Evolutionary conservation across 2,888 invertebrate species (phyloP).

Genomic region (Tridacna gigas): DNA sequence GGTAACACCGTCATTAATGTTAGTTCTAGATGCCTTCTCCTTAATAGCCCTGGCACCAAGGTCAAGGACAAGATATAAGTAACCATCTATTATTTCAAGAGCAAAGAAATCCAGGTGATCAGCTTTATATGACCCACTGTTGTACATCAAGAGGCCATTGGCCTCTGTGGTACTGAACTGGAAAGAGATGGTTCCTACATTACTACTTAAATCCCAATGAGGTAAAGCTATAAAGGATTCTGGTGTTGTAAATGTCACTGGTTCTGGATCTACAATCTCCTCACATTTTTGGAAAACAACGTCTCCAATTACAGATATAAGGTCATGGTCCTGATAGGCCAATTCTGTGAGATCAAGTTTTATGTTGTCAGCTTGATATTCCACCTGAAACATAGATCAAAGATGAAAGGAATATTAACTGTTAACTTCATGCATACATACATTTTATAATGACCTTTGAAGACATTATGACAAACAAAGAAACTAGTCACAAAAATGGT

Average conservation of each 20-base stretch:
- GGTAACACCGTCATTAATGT: conserved; percentile 96
- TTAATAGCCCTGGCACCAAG: conserved; percentile 94
- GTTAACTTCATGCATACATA: too few species aligned
- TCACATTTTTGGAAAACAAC: conserved; percentile 87
- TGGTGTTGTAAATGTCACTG: conserved; percentile 95
- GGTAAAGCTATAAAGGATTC: conserved; percentile 91
- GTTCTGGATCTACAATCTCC: conserved; percentile 87
- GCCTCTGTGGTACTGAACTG: conserved; percentile 98
- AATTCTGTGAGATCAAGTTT: conserved; percentile 95
- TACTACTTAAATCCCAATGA: conserved; percentile 94
- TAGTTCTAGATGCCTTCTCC: conserved; percentile 89
- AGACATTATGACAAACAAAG: too few species aligned
- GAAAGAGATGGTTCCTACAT: conserved; percentile 94
- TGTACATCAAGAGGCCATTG: conserved; percentile 96
- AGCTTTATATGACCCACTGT: conserved; percentile 88
- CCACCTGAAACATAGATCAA: conserved; percentile 89
- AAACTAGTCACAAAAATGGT: too few species aligned
- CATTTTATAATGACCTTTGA: too few species aligned
- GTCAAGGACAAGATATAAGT: conserved; percentile 96
- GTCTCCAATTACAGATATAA: conserved; percentile 93
- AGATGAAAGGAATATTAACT: background rate
- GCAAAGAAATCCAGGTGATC: conserved; percentile 92
- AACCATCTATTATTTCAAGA: conserved; percentile 96
- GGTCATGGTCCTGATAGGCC: conserved; percentile 92
- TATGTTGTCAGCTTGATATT: conserved; percentile 95